A percentile compares a stretch with the other conserved stretches of the same genome.
Conservation (phyloP, 2,888 invertebrate genomes). For the Papilio elwesi region DNA sequence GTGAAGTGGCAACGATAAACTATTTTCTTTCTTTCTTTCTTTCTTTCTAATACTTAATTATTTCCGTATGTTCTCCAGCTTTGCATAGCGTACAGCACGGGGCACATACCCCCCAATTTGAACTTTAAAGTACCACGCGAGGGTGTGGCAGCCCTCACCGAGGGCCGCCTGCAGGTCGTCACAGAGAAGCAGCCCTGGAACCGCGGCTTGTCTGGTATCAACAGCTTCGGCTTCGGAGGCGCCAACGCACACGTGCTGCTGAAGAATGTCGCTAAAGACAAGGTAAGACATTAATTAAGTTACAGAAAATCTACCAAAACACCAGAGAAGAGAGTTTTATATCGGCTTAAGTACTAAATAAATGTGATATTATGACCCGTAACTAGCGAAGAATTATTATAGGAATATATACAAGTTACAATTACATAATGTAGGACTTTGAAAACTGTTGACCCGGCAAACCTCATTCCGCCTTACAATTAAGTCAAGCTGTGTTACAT, state of each 20-base stretch:
- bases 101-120: constrained; percentile 93
- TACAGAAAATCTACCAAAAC: no score
- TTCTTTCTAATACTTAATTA: no score
- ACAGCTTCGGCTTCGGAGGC: constrained; percentile 97
- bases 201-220: constrained; percentile 91
- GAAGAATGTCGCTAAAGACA: constrained; percentile 84
- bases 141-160: constrained; percentile 84
- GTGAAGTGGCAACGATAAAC: no score
- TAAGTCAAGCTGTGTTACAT: no score
- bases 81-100: constrained; percentile 91
- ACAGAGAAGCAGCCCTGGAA: constrained; percentile 88
- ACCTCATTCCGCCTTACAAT: no score
- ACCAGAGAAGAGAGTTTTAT: neutral
- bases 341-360: no score
- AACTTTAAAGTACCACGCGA: constrained; percentile 87
- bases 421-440: no score
- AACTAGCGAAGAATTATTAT: no score
- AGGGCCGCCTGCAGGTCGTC: constrained; percentile 88
- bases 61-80: constrained; percentile 68
- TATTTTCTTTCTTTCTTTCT: no score
- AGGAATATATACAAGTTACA: no score
- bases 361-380: no score
- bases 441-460: no score
- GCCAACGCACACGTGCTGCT: constrained; percentile 91
- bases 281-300: constrained; percentile 69